Percentiles rank a stretch among this genome's conserved stretches.
Evolutionary conservation across 64 coral and sea anemone genomes (phyloP).

Genomic region (Actinia equina): DNA sequence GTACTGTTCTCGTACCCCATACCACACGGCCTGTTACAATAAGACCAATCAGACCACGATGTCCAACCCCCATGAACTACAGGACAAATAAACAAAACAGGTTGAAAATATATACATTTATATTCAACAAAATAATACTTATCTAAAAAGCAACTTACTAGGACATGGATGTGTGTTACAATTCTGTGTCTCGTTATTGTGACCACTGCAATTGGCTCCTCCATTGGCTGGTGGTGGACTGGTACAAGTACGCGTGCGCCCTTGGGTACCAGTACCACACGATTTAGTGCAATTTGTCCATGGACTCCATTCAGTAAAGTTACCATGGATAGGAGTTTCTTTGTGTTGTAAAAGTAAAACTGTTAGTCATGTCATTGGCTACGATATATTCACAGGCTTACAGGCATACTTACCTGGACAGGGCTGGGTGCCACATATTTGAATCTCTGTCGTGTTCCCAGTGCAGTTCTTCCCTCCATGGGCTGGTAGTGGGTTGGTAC

Average conservation of each 20-base stretch:
- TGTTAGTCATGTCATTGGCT: background rate
- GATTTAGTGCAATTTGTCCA: background rate
- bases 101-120: background rate
- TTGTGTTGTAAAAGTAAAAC: background rate
- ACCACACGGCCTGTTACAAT: slow-evolving; percentile 36
- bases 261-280: slow-evolving; percentile 1
- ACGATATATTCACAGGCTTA: background rate
- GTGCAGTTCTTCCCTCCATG: slow-evolving; percentile 13
- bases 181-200: background rate
- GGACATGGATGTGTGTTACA: background rate
- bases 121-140: background rate
- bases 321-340: too few species aligned
- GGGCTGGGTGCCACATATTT: background rate
- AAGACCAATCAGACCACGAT: slow-evolving; percentile 24
- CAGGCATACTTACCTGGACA: background rate
- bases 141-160: background rate
- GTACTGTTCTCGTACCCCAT: slow-evolving; percentile 21
- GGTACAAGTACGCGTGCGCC: background rate
- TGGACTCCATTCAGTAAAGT: too few species aligned
- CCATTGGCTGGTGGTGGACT: background rate
- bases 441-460: background rate
- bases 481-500: background rate
- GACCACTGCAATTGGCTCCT: background rate
- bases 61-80: slow-evolving; percentile 17
- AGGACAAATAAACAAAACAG: background rate